Evolutionary conservation across 2,113 vertebrate genomes (phyloP), one percentile per base, ranked within the genome.

Genomic region (Xiphophorus hellerii): DNA sequence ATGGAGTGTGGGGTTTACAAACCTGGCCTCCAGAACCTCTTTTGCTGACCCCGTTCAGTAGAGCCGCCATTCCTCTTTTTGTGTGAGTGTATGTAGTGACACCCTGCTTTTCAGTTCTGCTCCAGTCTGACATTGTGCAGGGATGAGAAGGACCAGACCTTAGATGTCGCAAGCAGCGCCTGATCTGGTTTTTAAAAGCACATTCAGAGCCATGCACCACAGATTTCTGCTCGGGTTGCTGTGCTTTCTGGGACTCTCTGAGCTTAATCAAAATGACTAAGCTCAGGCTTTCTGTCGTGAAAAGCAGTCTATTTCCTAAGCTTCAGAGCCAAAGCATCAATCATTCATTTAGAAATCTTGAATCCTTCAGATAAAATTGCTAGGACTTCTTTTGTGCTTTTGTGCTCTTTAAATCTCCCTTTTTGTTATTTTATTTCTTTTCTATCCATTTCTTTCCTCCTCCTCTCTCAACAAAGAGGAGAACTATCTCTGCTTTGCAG

Each of bases 1-100:
- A 90, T 89, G 82, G 80, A 91, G 88, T 90, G 76, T 68, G 66
- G 84, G 82, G 76, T 93, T 90, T 89, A 91, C 87, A 82, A 78
- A 84, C 82, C 81, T 76, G 84, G 86, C 85, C 85, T 83, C 64
- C 78, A 83, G 78, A 90, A 86, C 84, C 86, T 84, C 69, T 82
- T 37, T 83, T 72, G 74, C 83, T 91, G 84, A 92, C 84, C 85
- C 84, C 69, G 79, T 82, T 89, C 80, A 82, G 82, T 65, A 69
- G 72, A 87, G 80, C 70, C 78, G 69, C 72, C 66, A 58, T 68
- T 80, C 64, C 61, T 74, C 22, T 31, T 80, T 73, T 66, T 66
- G 64, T 54, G 54, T 60, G 71, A 74, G 74, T 70, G 76, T 68
- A 29, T 60, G 70, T 77, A 66, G 68, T 62, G 83, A 79, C 86